A percentile compares a stretch with the other conserved stretches of the same genome.
Evolutionary conservation across 2,888 invertebrate species (phyloP).

Genomic region (Hyles lineata): DNA sequence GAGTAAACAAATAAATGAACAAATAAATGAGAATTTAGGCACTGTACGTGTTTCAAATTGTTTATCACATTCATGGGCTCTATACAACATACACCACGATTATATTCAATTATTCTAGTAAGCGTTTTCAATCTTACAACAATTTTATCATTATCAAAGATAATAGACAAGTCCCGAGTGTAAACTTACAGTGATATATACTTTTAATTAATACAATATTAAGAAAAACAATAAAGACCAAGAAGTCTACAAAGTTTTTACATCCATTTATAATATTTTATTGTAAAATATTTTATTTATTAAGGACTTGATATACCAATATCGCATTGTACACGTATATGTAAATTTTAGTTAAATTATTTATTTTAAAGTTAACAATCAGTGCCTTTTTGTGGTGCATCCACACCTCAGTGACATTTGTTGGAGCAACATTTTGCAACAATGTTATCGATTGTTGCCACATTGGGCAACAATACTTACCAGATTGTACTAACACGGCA

Average conservation of each 20-base stretch:
- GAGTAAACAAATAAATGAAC: constrained; percentile 49
- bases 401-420: too few species aligned
- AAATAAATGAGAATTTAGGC: constrained; percentile 80
- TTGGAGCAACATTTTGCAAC: too few species aligned
- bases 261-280: neutral
- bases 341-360: neutral
- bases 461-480: too few species aligned
- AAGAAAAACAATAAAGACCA: constrained; percentile 1
- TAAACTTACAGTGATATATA: constrained; percentile 26
- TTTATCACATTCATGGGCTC: constrained; percentile 81
- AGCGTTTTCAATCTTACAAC: constrained; percentile 81
- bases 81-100: constrained; percentile 66
- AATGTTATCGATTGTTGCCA: too few species aligned
- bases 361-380: neutral
- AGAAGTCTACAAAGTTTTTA: neutral
- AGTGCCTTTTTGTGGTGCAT: neutral
- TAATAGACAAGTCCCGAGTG: constrained; percentile 17
- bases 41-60: constrained; percentile 77
- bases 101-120: constrained; percentile 77
- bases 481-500: too few species aligned
- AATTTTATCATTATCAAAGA: constrained; percentile 71
- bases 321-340: neutral
- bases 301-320: neutral
- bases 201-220: constrained; percentile 5
- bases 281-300: neutral